Percentiles rank a stretch among this genome's conserved stretches.
Evolutionary conservation across 2,888 invertebrate genomes (phyloP).

Genomic region (Zygothrica quintamaculata): DNA sequence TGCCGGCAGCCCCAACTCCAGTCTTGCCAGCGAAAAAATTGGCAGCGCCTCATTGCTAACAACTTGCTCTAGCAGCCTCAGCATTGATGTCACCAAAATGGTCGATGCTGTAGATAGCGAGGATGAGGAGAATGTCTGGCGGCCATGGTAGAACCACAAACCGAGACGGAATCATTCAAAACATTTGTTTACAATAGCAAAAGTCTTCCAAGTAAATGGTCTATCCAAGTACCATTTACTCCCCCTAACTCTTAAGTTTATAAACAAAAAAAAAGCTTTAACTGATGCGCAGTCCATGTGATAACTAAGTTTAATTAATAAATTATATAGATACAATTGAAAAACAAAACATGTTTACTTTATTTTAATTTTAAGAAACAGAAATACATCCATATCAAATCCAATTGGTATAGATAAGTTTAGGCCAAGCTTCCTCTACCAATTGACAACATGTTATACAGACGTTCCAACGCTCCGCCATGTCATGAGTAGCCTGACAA

Average conservation of each 20-base stretch:
- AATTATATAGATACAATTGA: constrained; percentile 66
- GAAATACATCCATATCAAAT: too few relatives aligned
- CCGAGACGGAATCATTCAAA: constrained; percentile 1
- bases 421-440: too few relatives aligned
- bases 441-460: too few relatives aligned
- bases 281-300: constrained; percentile 67
- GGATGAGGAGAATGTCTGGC: constrained; percentile 82
- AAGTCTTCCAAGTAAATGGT: constrained; percentile 65
- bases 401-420: too few relatives aligned
- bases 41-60: constrained; percentile 69
- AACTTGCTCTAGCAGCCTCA: constrained; percentile 67
- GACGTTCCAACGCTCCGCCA: too few relatives aligned
- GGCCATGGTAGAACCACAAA: constrained; percentile 77
- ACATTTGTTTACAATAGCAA: constrained; percentile 31
- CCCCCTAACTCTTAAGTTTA: constrained; percentile 51
- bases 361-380: too few relatives aligned
- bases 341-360: too few relatives aligned
- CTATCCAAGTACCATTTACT: constrained; percentile 30
- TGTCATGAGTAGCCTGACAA: too few relatives aligned
- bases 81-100: constrained; percentile 71
- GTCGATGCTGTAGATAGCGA: constrained; percentile 62
- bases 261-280: constrained; percentile 55
- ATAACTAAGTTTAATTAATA: constrained; percentile 65
- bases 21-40: constrained; percentile 54
- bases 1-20: constrained; percentile 82